phyloP scores from a whole-genome alignment of 2,113 vertebrate species.

The Erythrocercus mccallii region DNA sequence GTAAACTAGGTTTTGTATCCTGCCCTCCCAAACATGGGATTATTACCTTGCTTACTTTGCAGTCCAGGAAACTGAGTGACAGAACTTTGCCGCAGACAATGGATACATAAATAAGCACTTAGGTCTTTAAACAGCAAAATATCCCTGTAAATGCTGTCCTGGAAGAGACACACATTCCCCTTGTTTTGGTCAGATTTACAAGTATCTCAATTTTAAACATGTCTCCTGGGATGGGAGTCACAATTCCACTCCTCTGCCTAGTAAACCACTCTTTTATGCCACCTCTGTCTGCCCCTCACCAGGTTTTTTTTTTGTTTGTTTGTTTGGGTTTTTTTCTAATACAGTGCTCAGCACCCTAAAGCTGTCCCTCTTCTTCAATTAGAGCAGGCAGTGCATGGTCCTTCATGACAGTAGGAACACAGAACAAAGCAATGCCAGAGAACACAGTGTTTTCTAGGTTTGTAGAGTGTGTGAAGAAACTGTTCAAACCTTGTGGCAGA shows the following conservation, averaged over 20 bases:
- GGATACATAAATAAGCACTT: background rate
- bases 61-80: background rate
- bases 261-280: background rate
- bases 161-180: background rate
- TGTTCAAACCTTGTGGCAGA: background rate
- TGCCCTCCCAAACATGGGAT: background rate
- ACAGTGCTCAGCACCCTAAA: background rate
- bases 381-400: rapidly evolving
- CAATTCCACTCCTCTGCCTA: background rate
- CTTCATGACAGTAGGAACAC: background rate
- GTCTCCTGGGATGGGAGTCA: background rate
- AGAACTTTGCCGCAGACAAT: background rate
- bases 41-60: background rate
- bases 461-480: background rate
- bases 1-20: background rate
- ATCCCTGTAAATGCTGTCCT: background rate
- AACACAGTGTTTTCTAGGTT: background rate
- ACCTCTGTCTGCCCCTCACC: background rate
- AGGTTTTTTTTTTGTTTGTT: background rate
- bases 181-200: background rate
- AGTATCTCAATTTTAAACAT: background rate
- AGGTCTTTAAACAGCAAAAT: background rate
- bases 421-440: background rate
- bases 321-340: background rate
- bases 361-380: background rate